These are phyloP conservation scores for Parotia lawesii DNA, from an alignment of 2,113 vertebrate genomes.

Conservation along the genomic window DNA sequence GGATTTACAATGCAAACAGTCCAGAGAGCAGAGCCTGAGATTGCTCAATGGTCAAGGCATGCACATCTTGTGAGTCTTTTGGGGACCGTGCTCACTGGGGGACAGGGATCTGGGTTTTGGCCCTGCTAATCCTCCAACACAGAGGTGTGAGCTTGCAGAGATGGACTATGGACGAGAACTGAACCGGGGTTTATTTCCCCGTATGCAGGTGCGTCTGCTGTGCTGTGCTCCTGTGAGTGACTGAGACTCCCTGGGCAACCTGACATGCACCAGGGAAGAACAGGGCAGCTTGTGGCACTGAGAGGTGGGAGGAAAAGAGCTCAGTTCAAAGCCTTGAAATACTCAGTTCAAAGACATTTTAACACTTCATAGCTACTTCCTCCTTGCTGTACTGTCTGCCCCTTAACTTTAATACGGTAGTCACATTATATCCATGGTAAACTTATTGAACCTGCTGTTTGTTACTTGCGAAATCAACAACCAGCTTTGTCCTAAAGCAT, in stretches of 20 bases:
- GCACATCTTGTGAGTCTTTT: accelerated
- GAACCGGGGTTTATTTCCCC: neutral
- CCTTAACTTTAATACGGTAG: neutral
- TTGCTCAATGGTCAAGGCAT: neutral
- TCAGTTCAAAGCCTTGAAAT: neutral
- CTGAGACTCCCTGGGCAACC: neutral
- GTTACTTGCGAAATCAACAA: neutral
- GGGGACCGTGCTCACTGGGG: neutral
- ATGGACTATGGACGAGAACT: neutral
- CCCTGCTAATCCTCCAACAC: neutral
- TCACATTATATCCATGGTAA: neutral
- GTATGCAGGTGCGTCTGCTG: neutral
- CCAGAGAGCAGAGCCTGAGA: neutral
- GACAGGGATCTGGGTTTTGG: neutral
- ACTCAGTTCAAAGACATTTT: neutral
- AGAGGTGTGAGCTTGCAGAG: neutral
- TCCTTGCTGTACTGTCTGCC: neutral
- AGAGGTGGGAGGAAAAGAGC: neutral
- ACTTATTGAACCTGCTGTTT: neutral
- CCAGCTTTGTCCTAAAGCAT: neutral
- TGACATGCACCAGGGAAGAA: accelerated
- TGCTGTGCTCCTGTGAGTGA: neutral
- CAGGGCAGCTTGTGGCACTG: neutral
- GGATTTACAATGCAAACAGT: neutral
- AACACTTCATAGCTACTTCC: neutral